Evolutionary conservation across 2,113 vertebrate genomes (phyloP).

Genomic region (Ranitomeya variabilis): DNA sequence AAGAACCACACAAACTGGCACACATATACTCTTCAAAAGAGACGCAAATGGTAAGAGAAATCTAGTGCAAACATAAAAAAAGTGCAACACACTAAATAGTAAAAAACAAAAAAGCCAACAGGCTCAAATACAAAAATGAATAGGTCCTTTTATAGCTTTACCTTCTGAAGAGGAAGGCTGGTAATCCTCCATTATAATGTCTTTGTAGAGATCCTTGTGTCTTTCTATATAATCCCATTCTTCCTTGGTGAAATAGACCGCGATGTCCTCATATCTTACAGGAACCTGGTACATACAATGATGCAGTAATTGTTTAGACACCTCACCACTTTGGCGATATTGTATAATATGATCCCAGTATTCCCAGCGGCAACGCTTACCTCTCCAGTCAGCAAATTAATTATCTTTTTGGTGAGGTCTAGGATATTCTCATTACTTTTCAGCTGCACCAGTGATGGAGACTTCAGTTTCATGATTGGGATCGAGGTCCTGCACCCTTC

Average conservation of each 20-base stretch:
- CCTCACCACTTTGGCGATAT: no score
- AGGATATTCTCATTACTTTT: neutral
- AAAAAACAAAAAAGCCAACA: no score
- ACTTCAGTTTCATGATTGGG: neutral
- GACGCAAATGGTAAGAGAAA: no score
- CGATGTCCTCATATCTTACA: neutral
- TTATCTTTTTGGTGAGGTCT: neutral
- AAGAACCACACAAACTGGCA: no score
- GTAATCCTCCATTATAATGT: neutral
- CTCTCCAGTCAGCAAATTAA: neutral
- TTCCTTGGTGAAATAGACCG: neutral
- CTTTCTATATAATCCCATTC: slow-evolving; percentile 1
- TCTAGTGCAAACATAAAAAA: no score
- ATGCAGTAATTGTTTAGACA: neutral
- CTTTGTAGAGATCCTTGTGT: neutral
- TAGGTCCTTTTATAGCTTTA: neutral
- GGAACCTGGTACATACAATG: neutral
- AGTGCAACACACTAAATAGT: no score
- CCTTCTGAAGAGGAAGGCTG: neutral
- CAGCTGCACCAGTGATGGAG: neutral
- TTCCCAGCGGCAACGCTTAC: neutral
- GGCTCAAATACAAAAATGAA: no score
- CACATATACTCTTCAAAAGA: no score
- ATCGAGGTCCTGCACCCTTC: neutral
- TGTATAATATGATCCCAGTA: neutral